A percentile compares a stretch with the other conserved stretches of the same genome.
phyloP scores from a whole-genome alignment of 2,888 invertebrate genomes.

The Smittia aterrima region DNA sequence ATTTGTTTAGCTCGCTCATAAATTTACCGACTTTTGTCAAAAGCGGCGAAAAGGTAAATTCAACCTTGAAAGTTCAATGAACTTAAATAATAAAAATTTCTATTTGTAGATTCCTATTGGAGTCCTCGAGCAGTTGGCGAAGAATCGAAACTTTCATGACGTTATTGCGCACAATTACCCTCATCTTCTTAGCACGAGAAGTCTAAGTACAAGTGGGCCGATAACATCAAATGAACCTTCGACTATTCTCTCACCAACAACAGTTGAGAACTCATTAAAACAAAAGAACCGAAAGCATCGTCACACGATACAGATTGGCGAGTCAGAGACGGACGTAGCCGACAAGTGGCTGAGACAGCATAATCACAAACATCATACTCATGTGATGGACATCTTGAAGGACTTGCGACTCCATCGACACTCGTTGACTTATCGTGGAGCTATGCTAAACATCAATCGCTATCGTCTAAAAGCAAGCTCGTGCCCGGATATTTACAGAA shows the following conservation, averaged over 20 bases:
- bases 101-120: slow-evolving; percentile 61
- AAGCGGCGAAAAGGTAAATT: slow-evolving; percentile 64
- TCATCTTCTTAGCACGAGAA: slow-evolving; percentile 67
- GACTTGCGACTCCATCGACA: slow-evolving; percentile 73
- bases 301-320: slow-evolving; percentile 37
- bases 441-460: slow-evolving; percentile 79
- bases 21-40: slow-evolving; percentile 81
- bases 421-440: slow-evolving; percentile 79
- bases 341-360: slow-evolving; percentile 37
- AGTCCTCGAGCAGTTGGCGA: slow-evolving; percentile 70
- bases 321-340: slow-evolving; percentile 29
- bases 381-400: slow-evolving; percentile 58
- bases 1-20: slow-evolving; percentile 72
- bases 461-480: slow-evolving; percentile 80
- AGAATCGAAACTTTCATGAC: slow-evolving; percentile 67
- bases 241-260: slow-evolving; percentile 31
- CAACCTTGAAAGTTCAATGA: not conserved
- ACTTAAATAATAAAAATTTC: not conserved
- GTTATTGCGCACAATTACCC: slow-evolving; percentile 74
- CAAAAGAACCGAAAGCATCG: slow-evolving; percentile 34
- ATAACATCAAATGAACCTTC: slow-evolving; percentile 53
- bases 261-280: slow-evolving; percentile 6
- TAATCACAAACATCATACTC: not conserved
- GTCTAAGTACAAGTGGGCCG: slow-evolving; percentile 62
- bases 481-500: slow-evolving; percentile 86